phyloP scores from a whole-genome alignment of 1,140 invertebrate species.

The Varroa destructor region DNA sequence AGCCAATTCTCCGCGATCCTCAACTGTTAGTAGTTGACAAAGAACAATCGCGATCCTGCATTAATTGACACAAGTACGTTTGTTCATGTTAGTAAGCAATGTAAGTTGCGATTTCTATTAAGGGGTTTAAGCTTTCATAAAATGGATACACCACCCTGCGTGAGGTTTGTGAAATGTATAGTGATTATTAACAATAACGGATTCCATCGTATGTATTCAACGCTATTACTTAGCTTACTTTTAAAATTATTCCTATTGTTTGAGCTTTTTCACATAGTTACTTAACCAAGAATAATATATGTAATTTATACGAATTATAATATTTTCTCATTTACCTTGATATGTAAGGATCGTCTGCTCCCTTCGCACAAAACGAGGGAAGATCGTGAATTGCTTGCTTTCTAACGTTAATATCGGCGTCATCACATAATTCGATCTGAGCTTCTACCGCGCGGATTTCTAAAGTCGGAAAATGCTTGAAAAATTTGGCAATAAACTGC shows the following conservation, averaged over 20 bases:
- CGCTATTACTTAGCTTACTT: too few relatives aligned
- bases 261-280: too few relatives aligned
- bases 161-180: too few relatives aligned
- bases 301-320: too few relatives aligned
- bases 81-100: slow-evolving; percentile 52
- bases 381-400: slow-evolving; percentile 91
- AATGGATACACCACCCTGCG: too few relatives aligned
- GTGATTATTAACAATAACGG: too few relatives aligned
- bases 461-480: slow-evolving; percentile 73
- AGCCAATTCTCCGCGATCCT: slow-evolving; percentile 63
- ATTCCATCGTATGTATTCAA: too few relatives aligned
- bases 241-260: too few relatives aligned
- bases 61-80: slow-evolving; percentile 45
- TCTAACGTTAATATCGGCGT: slow-evolving; percentile 70
- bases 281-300: too few relatives aligned
- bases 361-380: slow-evolving; percentile 57
- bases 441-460: slow-evolving; percentile 75
- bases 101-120: too few relatives aligned
- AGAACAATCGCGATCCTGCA: slow-evolving; percentile 79
- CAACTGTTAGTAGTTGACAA: slow-evolving; percentile 70
- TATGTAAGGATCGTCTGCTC: slow-evolving; percentile 10
- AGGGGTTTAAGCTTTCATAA: too few relatives aligned
- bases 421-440: slow-evolving; percentile 84
- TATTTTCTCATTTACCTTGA: neutral
- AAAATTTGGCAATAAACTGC: slow-evolving; percentile 87